Evolutionary conservation across 2,888 invertebrate species (phyloP), one percentile per base, ranked within the genome.

Genomic region (Oxystoma pomonae): DNA sequence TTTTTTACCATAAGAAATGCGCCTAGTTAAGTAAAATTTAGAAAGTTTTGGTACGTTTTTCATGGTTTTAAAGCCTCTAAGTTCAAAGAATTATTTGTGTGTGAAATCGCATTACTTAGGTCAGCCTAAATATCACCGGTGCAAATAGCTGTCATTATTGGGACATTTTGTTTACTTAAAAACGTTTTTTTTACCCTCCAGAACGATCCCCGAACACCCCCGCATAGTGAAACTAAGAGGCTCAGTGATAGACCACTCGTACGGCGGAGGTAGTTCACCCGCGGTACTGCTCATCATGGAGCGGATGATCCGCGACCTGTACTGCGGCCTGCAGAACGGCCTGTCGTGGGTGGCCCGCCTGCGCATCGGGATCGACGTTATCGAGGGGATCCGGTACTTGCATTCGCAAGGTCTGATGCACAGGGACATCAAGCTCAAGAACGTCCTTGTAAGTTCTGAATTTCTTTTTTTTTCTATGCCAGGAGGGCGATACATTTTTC

Each of bases 351-450:
- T 81, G 0, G 76, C 81, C 20, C 78, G 91, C 66, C 83, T 91
- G 75, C 83, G 89, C 75, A 87, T 94, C 60, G 88, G 92, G 1
- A 85, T 90, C 57, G 94, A 95, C 75, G 93, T 94, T 3, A 87
- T 93, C 0, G 90, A 93, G 77, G 94, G 94, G 1, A 92, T 95
- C 73, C 85, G 94, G 58, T 95, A 91, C 82, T 86, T 95, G 2
- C 95, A 95, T 81, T 91, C 92, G 1, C 89, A 92, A 75, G 94
- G 94, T 0, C 84, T 94, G 5, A 91, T 95, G 1, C 94, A 95
- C 78, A 85, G 95, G 66, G 94, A 95, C 79, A 90, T 95, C 64
- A 95, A 95, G 80, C 82, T 94, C 72, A 94, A 94, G 81, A 94
- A 95, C 81, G 94, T 95, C 19, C 81, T 95, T 77, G 87, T 87